Base-by-base conservation (phyloP, 2,888 invertebrate genomes). In the Byasa hedistus region DNA sequence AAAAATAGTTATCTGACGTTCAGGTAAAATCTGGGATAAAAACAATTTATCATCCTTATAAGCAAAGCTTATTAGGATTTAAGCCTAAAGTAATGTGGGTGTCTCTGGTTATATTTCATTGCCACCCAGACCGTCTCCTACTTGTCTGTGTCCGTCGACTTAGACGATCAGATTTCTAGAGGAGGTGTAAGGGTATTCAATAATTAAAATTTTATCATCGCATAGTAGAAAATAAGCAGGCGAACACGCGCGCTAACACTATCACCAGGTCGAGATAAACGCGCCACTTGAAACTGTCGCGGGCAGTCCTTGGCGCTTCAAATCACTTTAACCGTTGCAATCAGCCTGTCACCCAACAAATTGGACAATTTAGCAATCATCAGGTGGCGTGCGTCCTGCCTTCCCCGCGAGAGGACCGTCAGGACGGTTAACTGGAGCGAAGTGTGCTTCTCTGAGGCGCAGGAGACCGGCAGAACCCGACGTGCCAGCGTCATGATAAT, bases 301-400 rank as follows among this genome's bases (percentile, higher is more conserved):
- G 32, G 48, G n/a, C 48, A 48, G 48, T 17, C 48, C 48, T 48
- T 48, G 48, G 48, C 48, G n/a, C 5, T n/a, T 19, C 48, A n/a
- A 48, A 48, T 48, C 48, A 77, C 76, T 79, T 70, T 73, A 78
- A 83, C 82, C 78, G 80, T 77, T 76, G 76, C 76, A 81, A 82
- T 79, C 84, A 84, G 80, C 69, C 70, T 68, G 72, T 80, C 81
- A 80, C 76, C 67, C 65, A 61, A 59, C 78, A 80, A 48, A 88
- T 87, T 87, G 88, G 76, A 71, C 86, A 88, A 89, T 90, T 90
- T 85, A 82, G 69, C 84, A 88, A 89, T 89, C 79, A 81, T 71
- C 81, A 84, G 80, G 79, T 80, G 75, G 72, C 69, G 70, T 72
- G 71, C 67, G 70, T 58, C 68, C 71, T 68, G 68, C 36, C 56